These are phyloP conservation scores for Arctocebus calabarensis DNA, from an alignment of 2,797 vertebrate species.

Conservation along the genomic window DNA sequence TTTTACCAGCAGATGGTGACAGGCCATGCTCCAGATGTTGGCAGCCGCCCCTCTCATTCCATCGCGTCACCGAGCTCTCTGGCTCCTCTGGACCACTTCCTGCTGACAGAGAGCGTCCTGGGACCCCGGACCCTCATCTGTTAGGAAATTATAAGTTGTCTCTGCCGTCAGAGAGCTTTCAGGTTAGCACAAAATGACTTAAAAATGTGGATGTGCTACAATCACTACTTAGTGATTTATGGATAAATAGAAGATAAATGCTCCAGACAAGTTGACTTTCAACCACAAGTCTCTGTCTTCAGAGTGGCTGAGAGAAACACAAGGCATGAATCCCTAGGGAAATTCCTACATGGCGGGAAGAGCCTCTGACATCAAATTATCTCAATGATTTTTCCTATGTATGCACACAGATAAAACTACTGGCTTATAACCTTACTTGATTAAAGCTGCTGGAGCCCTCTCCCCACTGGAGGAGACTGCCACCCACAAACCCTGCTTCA, in stretches of 20 bases:
- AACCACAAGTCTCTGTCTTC: not conserved
- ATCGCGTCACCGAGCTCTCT: not conserved
- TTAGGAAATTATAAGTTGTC: not conserved
- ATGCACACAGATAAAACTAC: not conserved
- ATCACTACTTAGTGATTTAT: not conserved
- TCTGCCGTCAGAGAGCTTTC: not conserved
- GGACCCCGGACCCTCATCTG: too few species aligned
- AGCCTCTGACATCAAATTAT: not conserved
- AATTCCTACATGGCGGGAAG: not conserved
- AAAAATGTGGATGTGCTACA: not conserved
- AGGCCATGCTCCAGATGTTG: not conserved
- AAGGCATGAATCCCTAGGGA: not conserved
- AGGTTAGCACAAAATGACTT: not conserved
- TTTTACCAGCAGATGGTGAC: not conserved
- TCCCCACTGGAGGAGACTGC: not conserved
- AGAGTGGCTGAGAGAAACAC: not conserved
- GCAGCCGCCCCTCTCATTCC: not conserved
- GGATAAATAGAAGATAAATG: not conserved
- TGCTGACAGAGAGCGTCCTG: not conserved
- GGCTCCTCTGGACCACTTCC: not conserved
- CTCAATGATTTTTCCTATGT: not conserved
- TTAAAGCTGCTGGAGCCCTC: not conserved
- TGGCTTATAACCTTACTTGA: not conserved
- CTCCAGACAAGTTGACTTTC: constrained; percentile 12
- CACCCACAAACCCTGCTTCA: not conserved